phyloP scores from a whole-genome alignment of 2,888 invertebrate species.

The Zygogramma bicolorata region DNA sequence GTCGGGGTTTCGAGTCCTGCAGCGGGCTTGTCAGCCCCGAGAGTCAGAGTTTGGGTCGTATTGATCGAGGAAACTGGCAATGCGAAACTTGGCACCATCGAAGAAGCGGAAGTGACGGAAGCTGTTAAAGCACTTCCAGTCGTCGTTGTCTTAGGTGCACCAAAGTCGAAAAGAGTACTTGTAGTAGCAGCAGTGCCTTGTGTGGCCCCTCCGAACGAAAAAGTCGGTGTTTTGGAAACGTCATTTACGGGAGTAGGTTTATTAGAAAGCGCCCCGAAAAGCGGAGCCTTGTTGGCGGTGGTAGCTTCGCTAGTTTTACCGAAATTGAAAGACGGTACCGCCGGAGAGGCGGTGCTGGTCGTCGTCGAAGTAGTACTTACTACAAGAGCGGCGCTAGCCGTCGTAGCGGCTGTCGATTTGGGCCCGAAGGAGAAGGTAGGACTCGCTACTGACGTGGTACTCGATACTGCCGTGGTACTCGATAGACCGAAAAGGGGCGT shows the following conservation, averaged over 20 bases:
- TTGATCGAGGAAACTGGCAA: not conserved
- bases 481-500: not conserved
- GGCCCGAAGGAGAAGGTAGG: conserved; percentile 28
- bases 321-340: conserved; percentile 31
- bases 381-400: conserved; percentile 5
- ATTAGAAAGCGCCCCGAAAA: not conserved
- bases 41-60: too few species aligned
- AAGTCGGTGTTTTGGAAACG: not conserved
- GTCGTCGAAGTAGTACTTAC: conserved; percentile 1
- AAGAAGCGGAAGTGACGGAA: conserved; percentile 11
- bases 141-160: conserved; percentile 17
- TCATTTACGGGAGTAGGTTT: not conserved
- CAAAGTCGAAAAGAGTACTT: conserved; percentile 23
- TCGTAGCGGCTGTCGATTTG: conserved; percentile 10
- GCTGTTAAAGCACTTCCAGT: too few species aligned
- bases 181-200: not conserved
- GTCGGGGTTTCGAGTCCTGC: too few species aligned
- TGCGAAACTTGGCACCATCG: conserved; percentile 8
- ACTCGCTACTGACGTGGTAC: not conserved
- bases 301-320: conserved; percentile 9
- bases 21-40: not conserved
- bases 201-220: not conserved
- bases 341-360: not conserved
- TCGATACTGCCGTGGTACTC: too few species aligned
- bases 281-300: not conserved